Evolutionary conservation across 2,113 vertebrate genomes (phyloP).

Genomic region (Chaetops frenatus): DNA sequence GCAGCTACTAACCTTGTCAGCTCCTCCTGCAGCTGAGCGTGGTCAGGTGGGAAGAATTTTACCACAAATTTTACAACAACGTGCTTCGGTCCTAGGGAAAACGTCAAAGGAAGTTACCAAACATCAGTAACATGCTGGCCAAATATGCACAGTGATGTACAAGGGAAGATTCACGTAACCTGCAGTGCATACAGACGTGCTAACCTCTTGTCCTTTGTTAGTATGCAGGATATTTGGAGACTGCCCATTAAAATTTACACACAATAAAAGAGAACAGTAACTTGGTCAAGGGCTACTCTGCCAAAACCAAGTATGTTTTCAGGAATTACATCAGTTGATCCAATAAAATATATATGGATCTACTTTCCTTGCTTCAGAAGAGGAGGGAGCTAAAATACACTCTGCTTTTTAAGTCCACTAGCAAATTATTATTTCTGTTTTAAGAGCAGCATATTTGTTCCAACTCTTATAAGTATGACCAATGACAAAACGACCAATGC

Average conservation of each 20-base stretch:
- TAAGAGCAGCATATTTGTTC: background rate
- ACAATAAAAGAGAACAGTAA: background rate
- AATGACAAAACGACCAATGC: background rate
- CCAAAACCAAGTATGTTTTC: background rate
- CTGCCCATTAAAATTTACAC: background rate
- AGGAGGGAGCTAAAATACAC: background rate
- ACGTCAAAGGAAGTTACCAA: background rate
- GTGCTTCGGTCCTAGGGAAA: slow-evolving; percentile 85
- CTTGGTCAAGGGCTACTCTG: background rate
- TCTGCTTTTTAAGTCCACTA: background rate
- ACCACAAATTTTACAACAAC: slow-evolving; percentile 90
- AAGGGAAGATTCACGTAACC: background rate
- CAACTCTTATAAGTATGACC: background rate
- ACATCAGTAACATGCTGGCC: background rate
- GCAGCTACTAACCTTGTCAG: slow-evolving; percentile 85
- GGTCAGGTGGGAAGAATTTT: slow-evolving; percentile 97
- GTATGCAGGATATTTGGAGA: background rate
- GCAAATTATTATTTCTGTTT: background rate
- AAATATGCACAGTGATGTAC: background rate
- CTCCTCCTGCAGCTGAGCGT: slow-evolving; percentile 93
- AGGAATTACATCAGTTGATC: background rate
- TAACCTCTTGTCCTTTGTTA: background rate
- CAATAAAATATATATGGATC: background rate
- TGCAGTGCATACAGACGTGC: background rate
- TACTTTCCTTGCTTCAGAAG: background rate